A percentile compares a stretch with the other conserved stretches of the same genome.
phyloP scores from a whole-genome alignment of 2,888 invertebrate genomes.

The Parasteatoda lunata region DNA sequence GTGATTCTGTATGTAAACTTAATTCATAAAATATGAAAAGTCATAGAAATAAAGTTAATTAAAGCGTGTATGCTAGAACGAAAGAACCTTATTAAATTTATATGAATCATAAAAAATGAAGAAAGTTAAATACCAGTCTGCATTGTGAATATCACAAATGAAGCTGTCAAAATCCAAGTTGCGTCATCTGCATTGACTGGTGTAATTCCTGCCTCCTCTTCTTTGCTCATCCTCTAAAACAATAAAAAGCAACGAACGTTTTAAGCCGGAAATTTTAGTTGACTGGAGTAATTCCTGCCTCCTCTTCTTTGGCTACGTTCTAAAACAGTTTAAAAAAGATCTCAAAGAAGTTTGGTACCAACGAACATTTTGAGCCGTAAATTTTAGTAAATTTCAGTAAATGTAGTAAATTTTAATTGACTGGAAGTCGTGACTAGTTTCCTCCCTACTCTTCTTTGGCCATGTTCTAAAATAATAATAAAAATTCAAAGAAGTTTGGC shows the following conservation, averaged over 20 bases:
- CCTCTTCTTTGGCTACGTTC: slow-evolving; percentile 12
- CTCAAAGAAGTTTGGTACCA: too few species aligned
- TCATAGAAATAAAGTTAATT: not conserved
- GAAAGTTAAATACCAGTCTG: slow-evolving; percentile 72
- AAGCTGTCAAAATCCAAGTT: slow-evolving; percentile 71
- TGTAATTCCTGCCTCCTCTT: slow-evolving; percentile 32
- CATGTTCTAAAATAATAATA: too few species aligned
- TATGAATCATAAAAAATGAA: not conserved
- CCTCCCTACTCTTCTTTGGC: too few species aligned
- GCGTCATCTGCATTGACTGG: slow-evolving; percentile 70
- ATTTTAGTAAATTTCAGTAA: too few species aligned
- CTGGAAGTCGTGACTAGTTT: too few species aligned
- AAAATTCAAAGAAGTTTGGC: too few species aligned
- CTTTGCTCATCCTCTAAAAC: not conserved
- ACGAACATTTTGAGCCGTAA: too few species aligned
- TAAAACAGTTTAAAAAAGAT: not conserved
- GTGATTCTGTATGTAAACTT: not conserved
- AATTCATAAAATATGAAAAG: not conserved
- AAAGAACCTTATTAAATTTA: not conserved
- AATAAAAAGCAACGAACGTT: too few species aligned
- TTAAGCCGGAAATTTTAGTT: not conserved
- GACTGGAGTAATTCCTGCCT: slow-evolving; percentile 44
- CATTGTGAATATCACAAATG: slow-evolving; percentile 74
- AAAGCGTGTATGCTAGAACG: not conserved
- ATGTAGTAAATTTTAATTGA: too few species aligned